Percentiles rank a stretch among this genome's conserved stretches.
Conservation (phyloP, 2,113 vertebrate genomes). For the Telmatochromis sp. region DNA sequence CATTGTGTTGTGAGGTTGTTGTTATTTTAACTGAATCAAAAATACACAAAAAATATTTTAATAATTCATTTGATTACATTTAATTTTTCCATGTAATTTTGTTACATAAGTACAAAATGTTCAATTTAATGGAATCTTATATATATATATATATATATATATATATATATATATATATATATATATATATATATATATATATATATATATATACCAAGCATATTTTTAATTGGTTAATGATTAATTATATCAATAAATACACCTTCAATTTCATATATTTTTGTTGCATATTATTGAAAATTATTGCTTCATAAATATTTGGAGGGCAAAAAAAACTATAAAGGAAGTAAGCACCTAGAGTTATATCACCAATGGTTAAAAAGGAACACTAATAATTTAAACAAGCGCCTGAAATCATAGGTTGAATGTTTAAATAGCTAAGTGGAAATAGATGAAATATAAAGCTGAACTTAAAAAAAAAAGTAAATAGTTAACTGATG, state of each 20-base stretch:
- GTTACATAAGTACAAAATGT: neutral
- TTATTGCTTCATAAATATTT: neutral
- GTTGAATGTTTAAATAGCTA: neutral
- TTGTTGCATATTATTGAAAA: neutral
- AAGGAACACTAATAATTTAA: neutral
- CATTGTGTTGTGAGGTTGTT: neutral
- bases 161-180: neutral
- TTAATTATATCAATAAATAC: neutral
- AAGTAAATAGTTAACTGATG: neutral
- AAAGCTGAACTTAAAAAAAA: neutral
- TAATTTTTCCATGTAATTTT: neutral
- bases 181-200: neutral
- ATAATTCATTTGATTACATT: neutral
- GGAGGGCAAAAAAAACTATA: neutral
- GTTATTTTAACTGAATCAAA: neutral
- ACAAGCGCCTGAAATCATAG: neutral
- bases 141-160: neutral
- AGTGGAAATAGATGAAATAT: neutral
- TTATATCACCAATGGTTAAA: neutral
- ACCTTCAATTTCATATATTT: neutral
- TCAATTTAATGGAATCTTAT: neutral
- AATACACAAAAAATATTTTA: neutral
- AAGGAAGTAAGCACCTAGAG: neutral
- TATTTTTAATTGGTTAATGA: neutral
- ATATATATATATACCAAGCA: neutral